These are phyloP conservation scores for Drosophila carrolli DNA, from an alignment of 1,140 invertebrate genomes.

Conservation along the genomic window DNA sequence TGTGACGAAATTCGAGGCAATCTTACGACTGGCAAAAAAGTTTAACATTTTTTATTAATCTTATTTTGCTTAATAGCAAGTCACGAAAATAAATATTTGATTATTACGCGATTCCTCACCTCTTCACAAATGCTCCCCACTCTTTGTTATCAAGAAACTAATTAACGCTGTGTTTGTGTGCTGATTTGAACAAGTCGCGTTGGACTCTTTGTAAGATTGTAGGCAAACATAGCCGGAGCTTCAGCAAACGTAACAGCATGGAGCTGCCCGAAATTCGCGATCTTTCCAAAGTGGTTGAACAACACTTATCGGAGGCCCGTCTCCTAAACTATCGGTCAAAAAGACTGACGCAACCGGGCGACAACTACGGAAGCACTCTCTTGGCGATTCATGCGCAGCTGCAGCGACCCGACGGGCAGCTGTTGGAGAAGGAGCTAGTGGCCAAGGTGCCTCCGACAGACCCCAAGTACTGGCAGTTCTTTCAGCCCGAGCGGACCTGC, in stretches of 20 bases:
- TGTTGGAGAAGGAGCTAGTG: slow-evolving; percentile 82
- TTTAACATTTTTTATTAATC: slow-evolving; percentile 66
- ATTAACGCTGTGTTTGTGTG: slow-evolving; percentile 10
- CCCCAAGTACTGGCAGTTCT: slow-evolving; percentile 85
- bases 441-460: slow-evolving; percentile 87
- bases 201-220: slow-evolving; percentile 7
- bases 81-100: slow-evolving; percentile 2
- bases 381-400: slow-evolving; percentile 77
- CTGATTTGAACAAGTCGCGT: not conserved
- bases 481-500: slow-evolving; percentile 87
- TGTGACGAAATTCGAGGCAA: slow-evolving; percentile 53
- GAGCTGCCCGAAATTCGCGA: slow-evolving; percentile 51
- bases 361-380: slow-evolving; percentile 87
- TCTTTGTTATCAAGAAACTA: slow-evolving; percentile 32
- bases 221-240: not conserved
- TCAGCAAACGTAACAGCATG: slow-evolving; percentile 31
- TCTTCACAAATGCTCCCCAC: not conserved
- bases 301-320: slow-evolving; percentile 36
- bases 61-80: not conserved
- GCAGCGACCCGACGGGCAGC: not conserved
- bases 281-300: slow-evolving; percentile 54
- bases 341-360: slow-evolving; percentile 85
- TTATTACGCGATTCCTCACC: not conserved
- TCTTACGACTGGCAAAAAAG: slow-evolving; percentile 62
- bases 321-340: slow-evolving; percentile 40